These are phyloP conservation scores for Sebastes umbrosus DNA, from an alignment of 2,797 vertebrate genomes.

Conservation along the genomic window DNA sequence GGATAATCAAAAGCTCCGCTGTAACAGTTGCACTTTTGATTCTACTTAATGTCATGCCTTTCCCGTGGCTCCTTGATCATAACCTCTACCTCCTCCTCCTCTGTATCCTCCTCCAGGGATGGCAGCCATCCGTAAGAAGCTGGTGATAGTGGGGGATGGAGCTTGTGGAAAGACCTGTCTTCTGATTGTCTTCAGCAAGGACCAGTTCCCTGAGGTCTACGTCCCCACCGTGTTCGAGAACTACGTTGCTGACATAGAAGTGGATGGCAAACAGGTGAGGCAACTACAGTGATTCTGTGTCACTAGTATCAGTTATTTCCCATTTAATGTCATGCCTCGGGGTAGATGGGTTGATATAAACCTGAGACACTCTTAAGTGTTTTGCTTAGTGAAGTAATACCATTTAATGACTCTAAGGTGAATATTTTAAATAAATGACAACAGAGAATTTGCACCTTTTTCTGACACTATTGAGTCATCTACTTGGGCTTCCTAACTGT, in stretches of 20 bases:
- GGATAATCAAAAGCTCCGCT: background rate
- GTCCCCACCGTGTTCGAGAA: slow-evolving; percentile 98
- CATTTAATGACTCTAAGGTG: background rate
- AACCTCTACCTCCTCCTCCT: background rate
- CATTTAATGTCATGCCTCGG: background rate
- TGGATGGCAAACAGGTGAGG: slow-evolving; percentile 95
- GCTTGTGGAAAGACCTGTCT: slow-evolving; percentile 99
- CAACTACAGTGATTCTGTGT: background rate
- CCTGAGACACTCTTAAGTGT: background rate
- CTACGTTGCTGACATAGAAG: slow-evolving; percentile 98
- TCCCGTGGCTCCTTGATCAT: background rate
- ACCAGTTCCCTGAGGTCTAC: slow-evolving; percentile 98
- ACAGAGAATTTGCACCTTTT: background rate
- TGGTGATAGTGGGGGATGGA: slow-evolving; percentile 98
- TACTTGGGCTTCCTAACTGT: background rate
- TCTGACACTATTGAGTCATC: background rate
- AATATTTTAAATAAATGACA: background rate
- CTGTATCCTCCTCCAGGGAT: slow-evolving; percentile 81
- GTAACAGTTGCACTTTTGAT: background rate
- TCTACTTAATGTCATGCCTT: background rate
- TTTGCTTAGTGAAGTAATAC: background rate
- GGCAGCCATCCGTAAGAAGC: slow-evolving; percentile 99
- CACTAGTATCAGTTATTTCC: background rate
- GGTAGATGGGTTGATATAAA: background rate
- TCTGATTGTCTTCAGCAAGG: slow-evolving; percentile 98